Base-by-base conservation (phyloP, 2,888 invertebrate genomes). In the Azorinus chamasolen region DNA sequence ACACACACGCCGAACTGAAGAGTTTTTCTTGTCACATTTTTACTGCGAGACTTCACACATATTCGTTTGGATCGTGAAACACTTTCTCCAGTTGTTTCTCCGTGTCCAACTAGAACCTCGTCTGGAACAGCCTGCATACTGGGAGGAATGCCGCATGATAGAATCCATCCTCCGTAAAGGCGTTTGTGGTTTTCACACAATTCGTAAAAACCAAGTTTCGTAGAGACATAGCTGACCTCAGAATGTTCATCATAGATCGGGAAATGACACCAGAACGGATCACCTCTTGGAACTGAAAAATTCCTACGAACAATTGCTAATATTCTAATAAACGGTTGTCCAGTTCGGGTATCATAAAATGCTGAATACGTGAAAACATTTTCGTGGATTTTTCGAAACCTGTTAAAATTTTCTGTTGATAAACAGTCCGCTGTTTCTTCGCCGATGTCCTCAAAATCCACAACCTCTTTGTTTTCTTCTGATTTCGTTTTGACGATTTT, bases 141-240 rank as follows among this genome's bases (percentile, higher is more conserved):
- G 6, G 66, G 25, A 8, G 89, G 87, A 25, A 88, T 32, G 22
- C 22, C 48, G 50, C 90, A 90, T 0, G 89, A 89, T 32, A 87
- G 69, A n/a, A 90, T 83, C 74, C 83, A 89, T 2, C 88, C 89
- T 10, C 89, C 89, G 59, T 69, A 85, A 12, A 39, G 39, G 58
- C 79, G 83, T 32, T 79, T 80, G 59, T 90, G 90, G 61, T 90
- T 90, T 76, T 90, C 90, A 75, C 80, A 80, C 77, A 77, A 77
- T 54, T 80, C 76, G 24, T 80, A 80, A 6, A 68, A 54, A 8
- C 18, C 50, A 6, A 66, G 37, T 20, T 41, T 57, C 10, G 64
- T 24, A 24, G 58, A 46, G 6, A 51, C 27, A 50, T 61, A 65
- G 37, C 39, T 12, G 3, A 22, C 45, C 22, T 68, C 20, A n/a